These are phyloP conservation scores for Callipepla californica DNA, from an alignment of 2,113 vertebrate species.

Conservation along the genomic window DNA sequence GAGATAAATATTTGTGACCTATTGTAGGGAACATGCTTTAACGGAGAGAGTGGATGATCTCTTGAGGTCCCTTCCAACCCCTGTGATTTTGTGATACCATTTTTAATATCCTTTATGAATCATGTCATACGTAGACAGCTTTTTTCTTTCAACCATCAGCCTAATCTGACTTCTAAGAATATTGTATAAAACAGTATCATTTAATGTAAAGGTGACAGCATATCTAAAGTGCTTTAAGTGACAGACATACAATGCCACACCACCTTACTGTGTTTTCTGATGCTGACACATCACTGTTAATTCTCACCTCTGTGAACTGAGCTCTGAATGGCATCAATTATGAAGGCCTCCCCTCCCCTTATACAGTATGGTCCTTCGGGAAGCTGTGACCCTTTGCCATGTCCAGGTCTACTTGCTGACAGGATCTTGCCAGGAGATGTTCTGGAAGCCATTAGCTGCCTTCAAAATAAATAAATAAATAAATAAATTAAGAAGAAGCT, in stretches of 20 bases:
- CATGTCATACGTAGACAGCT: rapidly evolving
- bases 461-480: not conserved
- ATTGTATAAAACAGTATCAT: not conserved
- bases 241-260: not conserved
- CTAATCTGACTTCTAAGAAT: not conserved
- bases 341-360: not conserved
- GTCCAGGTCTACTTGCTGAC: not conserved
- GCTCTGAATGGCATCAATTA: not conserved
- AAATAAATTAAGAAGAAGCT: not conserved
- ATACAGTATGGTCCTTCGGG: rapidly evolving
- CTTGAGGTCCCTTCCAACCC: no score
- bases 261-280: not conserved
- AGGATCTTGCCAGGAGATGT: not conserved
- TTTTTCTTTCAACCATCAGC: not conserved
- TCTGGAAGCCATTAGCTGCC: not conserved
- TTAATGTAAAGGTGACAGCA: not conserved
- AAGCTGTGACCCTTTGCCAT: not conserved
- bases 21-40: no score
- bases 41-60: no score
- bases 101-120: not conserved
- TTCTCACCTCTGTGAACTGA: not conserved
- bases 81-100: no score
- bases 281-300: not conserved
- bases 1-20: not conserved
- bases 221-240: not conserved